Evolutionary conservation across 1,140 invertebrate genomes (phyloP).

Genomic region (Mercenaria mercenaria): DNA sequence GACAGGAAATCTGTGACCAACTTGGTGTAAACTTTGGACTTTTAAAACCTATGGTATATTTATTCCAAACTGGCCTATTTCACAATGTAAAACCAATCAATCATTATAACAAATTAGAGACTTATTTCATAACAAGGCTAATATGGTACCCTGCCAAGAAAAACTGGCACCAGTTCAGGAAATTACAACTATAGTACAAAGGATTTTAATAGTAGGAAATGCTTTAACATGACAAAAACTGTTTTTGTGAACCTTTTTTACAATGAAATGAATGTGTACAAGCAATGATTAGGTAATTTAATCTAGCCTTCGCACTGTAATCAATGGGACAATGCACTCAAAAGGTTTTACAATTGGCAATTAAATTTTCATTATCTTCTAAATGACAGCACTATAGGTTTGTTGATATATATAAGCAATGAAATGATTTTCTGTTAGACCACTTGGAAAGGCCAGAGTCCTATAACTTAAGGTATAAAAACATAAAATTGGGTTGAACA

Average conservation of each 20-base stretch:
- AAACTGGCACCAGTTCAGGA: slow-evolving; percentile 4
- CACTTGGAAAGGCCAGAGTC: no score
- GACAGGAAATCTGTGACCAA: slow-evolving; percentile 4
- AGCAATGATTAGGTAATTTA: background rate
- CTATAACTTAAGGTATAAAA: no score
- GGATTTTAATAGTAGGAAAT: slow-evolving; percentile 13
- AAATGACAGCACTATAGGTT: background rate
- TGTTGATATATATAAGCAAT: background rate
- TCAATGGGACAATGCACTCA: background rate
- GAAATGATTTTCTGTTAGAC: no score
- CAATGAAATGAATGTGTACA: background rate
- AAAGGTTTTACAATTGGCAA: background rate
- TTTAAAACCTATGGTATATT: no score
- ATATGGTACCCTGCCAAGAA: background rate
- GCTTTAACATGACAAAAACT: background rate
- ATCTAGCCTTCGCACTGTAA: background rate
- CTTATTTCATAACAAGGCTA: background rate
- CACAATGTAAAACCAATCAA: background rate
- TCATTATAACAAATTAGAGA: background rate
- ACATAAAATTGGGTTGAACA: no score
- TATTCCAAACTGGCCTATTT: slow-evolving; percentile 13
- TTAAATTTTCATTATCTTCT: slow-evolving; percentile 10
- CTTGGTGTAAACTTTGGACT: background rate
- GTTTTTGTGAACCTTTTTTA: background rate
- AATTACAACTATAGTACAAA: background rate